Evolutionary conservation across 2,888 invertebrate genomes (phyloP), one percentile per base, ranked within the genome.

Genomic region (Lepidocyrtoides sp.): DNA sequence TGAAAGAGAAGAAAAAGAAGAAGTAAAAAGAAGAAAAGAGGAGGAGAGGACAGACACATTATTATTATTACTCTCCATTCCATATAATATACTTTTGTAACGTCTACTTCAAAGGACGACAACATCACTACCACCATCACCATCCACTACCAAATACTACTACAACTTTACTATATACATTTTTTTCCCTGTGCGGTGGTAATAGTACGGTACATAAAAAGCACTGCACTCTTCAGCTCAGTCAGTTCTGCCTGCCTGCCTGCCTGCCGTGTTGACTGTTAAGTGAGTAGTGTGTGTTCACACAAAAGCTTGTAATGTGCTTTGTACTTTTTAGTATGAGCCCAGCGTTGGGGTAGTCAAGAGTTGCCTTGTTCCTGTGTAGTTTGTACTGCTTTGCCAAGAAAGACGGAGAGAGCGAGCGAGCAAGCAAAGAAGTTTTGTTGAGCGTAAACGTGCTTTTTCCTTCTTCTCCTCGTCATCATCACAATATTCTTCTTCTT

Each of bases 261-360:
- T 14, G 23, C 20, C 29, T 66, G 29, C 66, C 14, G 72, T 41
- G 41, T 41, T 72, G 36, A 72, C 72, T 72, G 48, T n/a, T 17
- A 77, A 77, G 48, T 44, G 54, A 54, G 14, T n/a, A 17, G 54
- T 63, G 63, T 57, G 57, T 63, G 20, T 44, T 48, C 75, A 44
- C 75, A 77, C 75, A 85, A 77, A 79, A 85, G 85, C 81, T 85
- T 20, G 87, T 91, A 85, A 91, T 91, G 85, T 85, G 85, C 85
- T 91, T 91, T 87, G 87, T 87, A 79, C 87, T 60, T 87, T 86
- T 86, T 91, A 91, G 90, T 91, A 81, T 85, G 79, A 91, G 72
- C 90, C 90, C 90, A 91, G 90, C 77, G 90, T 85, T 85, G 85
- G 85, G 90, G 84, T 90, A 90, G 89, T 90, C 89, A 66, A 66